These are phyloP conservation scores for Synchiropus splendidus DNA, from an alignment of 2,113 vertebrate species.

Conservation along the genomic window DNA sequence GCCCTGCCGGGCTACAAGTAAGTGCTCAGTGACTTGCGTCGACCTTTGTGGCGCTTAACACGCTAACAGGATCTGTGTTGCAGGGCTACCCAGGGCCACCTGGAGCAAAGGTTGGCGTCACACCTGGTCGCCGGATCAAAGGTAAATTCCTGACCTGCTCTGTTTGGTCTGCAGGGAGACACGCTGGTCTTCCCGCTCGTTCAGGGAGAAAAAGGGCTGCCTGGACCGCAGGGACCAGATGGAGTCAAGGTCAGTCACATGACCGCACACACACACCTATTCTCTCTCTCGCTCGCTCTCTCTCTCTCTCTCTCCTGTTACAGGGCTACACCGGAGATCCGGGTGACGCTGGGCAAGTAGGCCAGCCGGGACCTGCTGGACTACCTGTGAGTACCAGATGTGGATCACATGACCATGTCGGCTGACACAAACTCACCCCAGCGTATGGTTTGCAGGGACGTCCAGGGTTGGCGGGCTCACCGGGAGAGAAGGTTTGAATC, in stretches of 20 bases:
- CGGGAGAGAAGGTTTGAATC: slow-evolving; percentile 57
- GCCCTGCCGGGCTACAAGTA: slow-evolving; percentile 56
- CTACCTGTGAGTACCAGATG: slow-evolving; percentile 19
- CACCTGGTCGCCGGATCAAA: background rate
- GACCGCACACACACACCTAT: too few relatives aligned
- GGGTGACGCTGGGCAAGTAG: slow-evolving; percentile 35
- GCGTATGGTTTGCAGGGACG: slow-evolving; percentile 28
- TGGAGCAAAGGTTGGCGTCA: slow-evolving; percentile 32
- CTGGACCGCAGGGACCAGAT: slow-evolving; percentile 27
- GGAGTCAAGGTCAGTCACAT: slow-evolving; percentile 33
- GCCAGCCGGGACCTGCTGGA: slow-evolving; percentile 39
- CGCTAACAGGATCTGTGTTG: slow-evolving; percentile 13
- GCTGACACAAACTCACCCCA: background rate
- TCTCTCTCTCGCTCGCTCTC: too few relatives aligned
- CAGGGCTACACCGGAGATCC: slow-evolving; percentile 36
- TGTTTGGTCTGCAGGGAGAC: slow-evolving; percentile 38
- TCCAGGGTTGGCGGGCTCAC: slow-evolving; percentile 31
- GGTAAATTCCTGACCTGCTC: background rate
- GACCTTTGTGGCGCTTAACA: background rate
- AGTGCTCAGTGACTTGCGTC: slow-evolving; percentile 3
- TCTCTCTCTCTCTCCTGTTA: slow-evolving; percentile 12
- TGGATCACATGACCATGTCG: background rate
- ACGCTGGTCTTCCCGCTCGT: background rate
- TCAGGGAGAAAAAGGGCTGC: slow-evolving; percentile 16
- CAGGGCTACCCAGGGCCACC: slow-evolving; percentile 26